Base-by-base conservation (phyloP, 2,113 vertebrate species). In the Callospermophilus lateralis region DNA sequence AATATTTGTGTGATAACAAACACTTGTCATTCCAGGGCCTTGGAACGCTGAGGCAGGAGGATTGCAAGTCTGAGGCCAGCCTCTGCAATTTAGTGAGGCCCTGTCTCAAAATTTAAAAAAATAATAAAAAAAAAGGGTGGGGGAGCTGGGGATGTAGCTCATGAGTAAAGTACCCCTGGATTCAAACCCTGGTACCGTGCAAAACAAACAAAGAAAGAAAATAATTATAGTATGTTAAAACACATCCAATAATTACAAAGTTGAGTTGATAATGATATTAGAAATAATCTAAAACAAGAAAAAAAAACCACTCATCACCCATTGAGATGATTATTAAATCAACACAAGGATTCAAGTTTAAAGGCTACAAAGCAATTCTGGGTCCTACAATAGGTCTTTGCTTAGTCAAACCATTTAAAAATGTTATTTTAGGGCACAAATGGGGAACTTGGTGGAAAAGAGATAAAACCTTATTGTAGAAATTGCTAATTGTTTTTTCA, bases 341-440 rank as follows among this genome's bases (percentile, higher is more conserved):
- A 39, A 32, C 2, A 19, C 55, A 63, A 79, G 42, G 39, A 76
- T 61, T 88, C 58, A 81, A 15, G 11, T 13, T 74, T 68, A 92
- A 88, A 53, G 30, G 63, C 84, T 32, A 68, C 11, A 61, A 34
- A 61, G 34, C 70, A 96, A 28, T 76, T 51, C 19, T 70, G 39
- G n/a, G 39, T 83, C 30, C 58, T 79, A 19, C 6, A 68, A 84
- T 70, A 51, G 30, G 42, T 88, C 19, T 78, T 70, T 92, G 26
- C 68, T 96, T 88, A 92, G 77, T 87, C 34, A 94, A 76, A 45
- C 15, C 8, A 91, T 61, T 16, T 96, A 6, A 83, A 83, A 81
- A 70, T 87, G 6, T 91, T 9, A 30, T 77, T 42, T 77, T 30
- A 3, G 28, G 15, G 28, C 30, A 79, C 30, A 79, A n/a, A 19